Evolutionary conservation across 2,113 vertebrate genomes (phyloP), one percentile per base, ranked within the genome.

Genomic region (Halcyon malimbica): DNA sequence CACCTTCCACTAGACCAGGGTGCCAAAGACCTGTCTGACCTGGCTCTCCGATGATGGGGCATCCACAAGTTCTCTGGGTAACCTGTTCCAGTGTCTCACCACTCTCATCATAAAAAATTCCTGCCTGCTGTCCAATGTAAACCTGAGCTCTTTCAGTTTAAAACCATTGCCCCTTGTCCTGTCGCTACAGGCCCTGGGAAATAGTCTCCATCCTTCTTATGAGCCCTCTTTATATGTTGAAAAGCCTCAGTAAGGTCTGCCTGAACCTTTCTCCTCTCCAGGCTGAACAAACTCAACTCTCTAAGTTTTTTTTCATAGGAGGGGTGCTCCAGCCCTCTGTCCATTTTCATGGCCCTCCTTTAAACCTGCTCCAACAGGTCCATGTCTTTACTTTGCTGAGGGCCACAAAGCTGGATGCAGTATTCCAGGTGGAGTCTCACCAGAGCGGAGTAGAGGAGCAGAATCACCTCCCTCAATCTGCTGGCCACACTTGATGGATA

Each of bases 401-500:
- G 13, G 4, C 28, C 3, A 16, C 3, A 4, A 33, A 53, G 10
- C 44, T 89, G 51, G 24, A 18, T 25, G 16, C 67, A n/a, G 44
- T 48, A 33, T 17, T 63, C 4, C 54, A 16, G 51, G 8, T 25
- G 26, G 25, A 25, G 4, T 79, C 62, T 91, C 41, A 83, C 5
- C 2, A 60, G 33, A 48, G 42, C 1, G 0, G n/a, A 80, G 16
- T 3, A 76, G 71, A 76, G 53, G 16, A 48, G 14, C 74, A 42
- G 39, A 42, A 29, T 70, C 33, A 2, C 33, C 16, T 51, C 16
- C 1, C 18, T 87, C 0, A 0, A 20, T 21, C 64, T 69, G 53
- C 33, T 84, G 39, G 2, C 7, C 31, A 21, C 0, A 0, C 18
- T 73, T 18, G 28, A 33, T 65, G 35, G 19, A 28, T 39, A 6